These are phyloP conservation scores for Eupsittula cactorum DNA, from an alignment of 2,113 vertebrate species.

Conservation along the genomic window DNA sequence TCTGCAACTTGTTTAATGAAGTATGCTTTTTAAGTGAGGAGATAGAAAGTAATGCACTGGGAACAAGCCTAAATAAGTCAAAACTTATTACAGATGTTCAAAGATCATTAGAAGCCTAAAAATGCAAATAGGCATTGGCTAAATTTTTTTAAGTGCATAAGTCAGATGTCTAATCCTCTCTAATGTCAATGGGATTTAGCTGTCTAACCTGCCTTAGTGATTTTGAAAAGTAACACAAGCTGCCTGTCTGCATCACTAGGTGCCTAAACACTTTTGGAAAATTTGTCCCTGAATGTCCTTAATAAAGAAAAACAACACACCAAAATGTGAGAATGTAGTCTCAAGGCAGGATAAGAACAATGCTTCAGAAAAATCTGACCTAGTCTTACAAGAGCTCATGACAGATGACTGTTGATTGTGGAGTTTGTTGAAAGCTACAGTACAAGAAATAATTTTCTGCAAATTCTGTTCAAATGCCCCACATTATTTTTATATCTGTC, in stretches of 20 bases:
- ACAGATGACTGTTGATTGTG: not conserved
- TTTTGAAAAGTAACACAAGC: slow-evolving; percentile 36
- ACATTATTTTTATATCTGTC: not conserved
- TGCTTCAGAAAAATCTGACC: not conserved
- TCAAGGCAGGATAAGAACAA: not conserved
- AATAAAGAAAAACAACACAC: slow-evolving; percentile 44
- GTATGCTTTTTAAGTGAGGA: not conserved
- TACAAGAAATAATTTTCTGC: not conserved
- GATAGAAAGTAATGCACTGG: not conserved
- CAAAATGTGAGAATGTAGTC: not conserved
- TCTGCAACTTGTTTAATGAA: not conserved
- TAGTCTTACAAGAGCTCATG: not conserved
- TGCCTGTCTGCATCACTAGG: slow-evolving; percentile 27
- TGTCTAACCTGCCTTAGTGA: slow-evolving; percentile 30
- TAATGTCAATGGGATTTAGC: slow-evolving; percentile 31
- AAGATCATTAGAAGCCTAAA: slow-evolving; percentile 6
- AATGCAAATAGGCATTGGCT: slow-evolving; percentile 5
- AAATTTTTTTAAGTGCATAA: not conserved
- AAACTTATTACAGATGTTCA: slow-evolving; percentile 13
- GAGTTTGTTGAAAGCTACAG: not conserved
- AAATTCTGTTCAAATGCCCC: not conserved
- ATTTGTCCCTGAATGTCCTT: slow-evolving; percentile 1
- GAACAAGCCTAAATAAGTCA: slow-evolving; percentile 11
- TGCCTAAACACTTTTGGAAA: slow-evolving; percentile 34
- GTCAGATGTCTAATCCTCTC: not conserved